A percentile compares a stretch with the other conserved stretches of the same genome.
Evolutionary conservation across 2,113 vertebrate species (phyloP).

Genomic region (Leucopsar rothschildi): DNA sequence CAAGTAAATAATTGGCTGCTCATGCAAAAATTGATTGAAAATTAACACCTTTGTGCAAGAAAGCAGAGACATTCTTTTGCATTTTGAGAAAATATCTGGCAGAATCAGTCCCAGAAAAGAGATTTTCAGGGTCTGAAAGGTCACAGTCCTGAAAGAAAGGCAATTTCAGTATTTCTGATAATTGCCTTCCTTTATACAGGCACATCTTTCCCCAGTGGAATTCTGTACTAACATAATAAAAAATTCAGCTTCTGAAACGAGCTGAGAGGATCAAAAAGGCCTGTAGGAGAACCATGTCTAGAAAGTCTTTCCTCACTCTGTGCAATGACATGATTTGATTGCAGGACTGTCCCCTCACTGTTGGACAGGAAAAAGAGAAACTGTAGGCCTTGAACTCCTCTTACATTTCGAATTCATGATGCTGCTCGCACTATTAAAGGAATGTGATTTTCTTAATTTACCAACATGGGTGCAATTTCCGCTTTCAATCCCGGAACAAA

Average conservation of each 20-base stretch:
- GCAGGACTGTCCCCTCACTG: background rate
- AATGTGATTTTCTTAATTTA: background rate
- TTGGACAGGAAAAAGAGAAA: background rate
- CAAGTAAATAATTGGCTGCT: background rate
- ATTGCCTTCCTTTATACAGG: background rate
- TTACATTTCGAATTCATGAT: background rate
- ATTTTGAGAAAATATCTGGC: background rate
- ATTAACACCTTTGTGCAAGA: background rate
- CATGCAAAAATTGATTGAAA: background rate
- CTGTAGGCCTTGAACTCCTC: background rate
- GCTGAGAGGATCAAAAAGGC: background rate
- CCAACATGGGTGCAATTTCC: background rate
- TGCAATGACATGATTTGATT: background rate
- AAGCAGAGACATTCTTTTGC: background rate
- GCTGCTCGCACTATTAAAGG: background rate
- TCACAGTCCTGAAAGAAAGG: background rate
- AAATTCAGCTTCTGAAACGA: background rate
- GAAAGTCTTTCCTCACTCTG: background rate
- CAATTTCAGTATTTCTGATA: background rate
- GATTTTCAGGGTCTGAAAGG: background rate
- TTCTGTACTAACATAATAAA: background rate
- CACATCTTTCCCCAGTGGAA: background rate
- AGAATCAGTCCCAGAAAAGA: background rate
- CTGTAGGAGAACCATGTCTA: background rate
- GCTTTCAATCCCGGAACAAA: fast-evolving